Percentiles rank a stretch among this genome's conserved stretches.
phyloP scores from a whole-genome alignment of 2,113 vertebrate species.

The Todiramphus saurophagus region DNA sequence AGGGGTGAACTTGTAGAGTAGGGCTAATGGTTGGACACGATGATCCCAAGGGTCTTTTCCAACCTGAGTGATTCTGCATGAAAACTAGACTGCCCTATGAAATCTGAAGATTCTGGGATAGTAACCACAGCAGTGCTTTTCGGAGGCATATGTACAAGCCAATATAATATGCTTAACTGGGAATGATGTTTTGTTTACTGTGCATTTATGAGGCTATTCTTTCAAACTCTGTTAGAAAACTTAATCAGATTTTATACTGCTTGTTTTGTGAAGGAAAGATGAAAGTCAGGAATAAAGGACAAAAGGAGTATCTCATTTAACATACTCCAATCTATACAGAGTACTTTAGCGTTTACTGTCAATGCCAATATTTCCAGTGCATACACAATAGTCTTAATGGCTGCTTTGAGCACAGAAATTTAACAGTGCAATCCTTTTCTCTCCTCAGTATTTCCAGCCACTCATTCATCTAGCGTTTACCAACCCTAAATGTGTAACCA shows the following conservation, averaged over 20 bases:
- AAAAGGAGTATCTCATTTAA: not conserved
- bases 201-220: not conserved
- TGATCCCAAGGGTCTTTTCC: no score
- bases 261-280: not conserved
- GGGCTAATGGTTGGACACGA: no score
- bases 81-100: not conserved
- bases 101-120: not conserved
- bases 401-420: not conserved
- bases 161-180: not conserved
- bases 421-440: not conserved
- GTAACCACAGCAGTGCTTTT: not conserved
- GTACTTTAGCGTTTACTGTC: not conserved
- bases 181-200: not conserved
- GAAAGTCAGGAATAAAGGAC: not conserved
- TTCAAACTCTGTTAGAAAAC: not conserved
- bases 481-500: not conserved
- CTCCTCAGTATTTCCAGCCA: not conserved
- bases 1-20: no score
- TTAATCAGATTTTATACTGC: not conserved
- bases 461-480: not conserved
- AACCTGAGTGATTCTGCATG: no score
- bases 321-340: not conserved
- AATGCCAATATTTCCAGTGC: not conserved
- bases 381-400: not conserved
- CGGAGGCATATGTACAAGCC: not conserved